These are phyloP conservation scores for Tinea pellionella DNA, from an alignment of 2,888 invertebrate species.

Conservation along the genomic window DNA sequence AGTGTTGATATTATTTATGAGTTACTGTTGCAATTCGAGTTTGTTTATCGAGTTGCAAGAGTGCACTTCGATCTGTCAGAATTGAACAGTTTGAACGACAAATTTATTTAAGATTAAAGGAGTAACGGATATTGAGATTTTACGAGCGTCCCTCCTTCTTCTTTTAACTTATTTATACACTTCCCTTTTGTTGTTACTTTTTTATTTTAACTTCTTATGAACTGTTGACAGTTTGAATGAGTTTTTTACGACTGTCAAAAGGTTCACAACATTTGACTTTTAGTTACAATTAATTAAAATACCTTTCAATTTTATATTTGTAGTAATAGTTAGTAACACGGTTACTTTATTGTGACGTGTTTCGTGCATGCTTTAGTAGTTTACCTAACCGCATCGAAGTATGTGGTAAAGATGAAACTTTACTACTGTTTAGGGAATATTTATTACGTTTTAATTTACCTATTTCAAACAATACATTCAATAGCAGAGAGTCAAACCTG, in stretches of 20 bases:
- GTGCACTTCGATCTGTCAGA: neutral
- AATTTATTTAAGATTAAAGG: constrained; percentile 39
- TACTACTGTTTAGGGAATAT: no score
- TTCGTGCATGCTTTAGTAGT: no score
- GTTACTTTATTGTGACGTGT: no score
- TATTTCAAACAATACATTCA: no score
- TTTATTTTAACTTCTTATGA: neutral
- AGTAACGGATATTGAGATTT: constrained; percentile 43
- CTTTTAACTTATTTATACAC: constrained; percentile 13
- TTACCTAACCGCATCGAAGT: no score
- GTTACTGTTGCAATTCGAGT: no score
- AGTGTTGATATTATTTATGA: no score
- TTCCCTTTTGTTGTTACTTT: neutral
- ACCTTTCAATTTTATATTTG: neutral
- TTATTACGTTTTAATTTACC: no score
- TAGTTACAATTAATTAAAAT: neutral
- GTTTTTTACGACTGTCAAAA: neutral
- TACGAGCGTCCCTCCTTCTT: constrained; percentile 30
- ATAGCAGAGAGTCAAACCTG: no score
- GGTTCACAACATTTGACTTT: constrained; percentile 1
- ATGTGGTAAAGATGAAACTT: no score
- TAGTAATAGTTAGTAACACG: no score
- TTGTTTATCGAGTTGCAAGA: constrained; percentile 3
- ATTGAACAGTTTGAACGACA: constrained; percentile 22
- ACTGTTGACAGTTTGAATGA: constrained; percentile 10